Evolutionary conservation across 2,797 vertebrate genomes (phyloP).

Genomic region (Ctenosaura bakeri): DNA sequence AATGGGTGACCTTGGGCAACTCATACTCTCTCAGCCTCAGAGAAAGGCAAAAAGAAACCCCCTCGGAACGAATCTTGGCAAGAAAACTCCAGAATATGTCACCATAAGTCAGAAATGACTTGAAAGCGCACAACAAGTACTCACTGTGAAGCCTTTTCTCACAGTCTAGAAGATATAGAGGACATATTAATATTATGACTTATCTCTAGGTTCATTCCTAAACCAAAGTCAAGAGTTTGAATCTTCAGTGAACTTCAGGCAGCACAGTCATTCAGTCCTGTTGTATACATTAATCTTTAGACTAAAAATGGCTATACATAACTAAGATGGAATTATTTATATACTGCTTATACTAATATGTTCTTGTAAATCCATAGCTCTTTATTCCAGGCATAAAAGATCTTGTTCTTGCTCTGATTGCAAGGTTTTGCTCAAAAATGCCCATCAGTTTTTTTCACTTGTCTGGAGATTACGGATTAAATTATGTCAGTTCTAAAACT

Average conservation of each 20-base stretch:
- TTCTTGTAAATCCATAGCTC: conserved; percentile 21
- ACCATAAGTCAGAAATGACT: too few relatives aligned
- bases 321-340: neutral
- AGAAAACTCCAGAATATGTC: too few relatives aligned
- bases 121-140: too few relatives aligned
- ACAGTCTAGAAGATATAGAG: neutral
- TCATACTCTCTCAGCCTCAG: too few relatives aligned
- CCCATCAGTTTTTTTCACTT: conserved; percentile 71
- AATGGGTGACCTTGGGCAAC: too few relatives aligned
- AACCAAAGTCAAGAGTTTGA: conserved; percentile 8
- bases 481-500: conserved; percentile 58
- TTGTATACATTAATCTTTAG: conserved; percentile 47
- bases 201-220: neutral
- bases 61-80: too few relatives aligned
- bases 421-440: neutral
- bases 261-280: conserved; percentile 55
- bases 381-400: conserved; percentile 23
- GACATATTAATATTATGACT: neutral
- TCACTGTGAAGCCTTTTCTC: neutral
- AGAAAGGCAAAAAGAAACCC: too few relatives aligned
- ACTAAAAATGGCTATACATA: conserved; percentile 38
- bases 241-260: conserved; percentile 57
- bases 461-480: conserved; percentile 61
- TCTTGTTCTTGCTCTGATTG: conserved; percentile 41
- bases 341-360: conserved; percentile 39